phyloP scores from a whole-genome alignment of 2,797 vertebrate species.

The Lophotriccus pileatus region DNA sequence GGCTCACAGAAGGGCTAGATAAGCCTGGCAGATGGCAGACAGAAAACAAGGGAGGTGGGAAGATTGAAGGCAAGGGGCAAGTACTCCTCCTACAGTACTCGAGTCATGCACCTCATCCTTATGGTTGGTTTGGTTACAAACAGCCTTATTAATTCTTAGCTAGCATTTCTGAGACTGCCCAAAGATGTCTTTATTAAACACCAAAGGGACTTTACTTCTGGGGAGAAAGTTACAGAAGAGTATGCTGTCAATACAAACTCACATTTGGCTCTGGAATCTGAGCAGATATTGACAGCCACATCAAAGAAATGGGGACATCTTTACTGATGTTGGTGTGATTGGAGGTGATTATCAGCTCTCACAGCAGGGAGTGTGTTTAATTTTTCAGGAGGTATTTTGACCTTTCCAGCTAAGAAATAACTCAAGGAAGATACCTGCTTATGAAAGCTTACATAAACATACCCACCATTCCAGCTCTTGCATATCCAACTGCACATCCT shows the following conservation, averaged over 20 bases:
- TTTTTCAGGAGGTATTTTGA: conserved; percentile 40
- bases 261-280: background rate
- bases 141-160: background rate
- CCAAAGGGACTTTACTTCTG: background rate
- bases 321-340: background rate
- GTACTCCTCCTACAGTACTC: background rate
- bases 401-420: background rate
- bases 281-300: background rate
- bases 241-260: background rate
- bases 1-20: background rate
- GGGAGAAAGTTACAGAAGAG: background rate
- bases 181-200: background rate
- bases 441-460: background rate
- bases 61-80: background rate
- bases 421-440: background rate
- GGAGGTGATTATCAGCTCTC: conserved; percentile 3
- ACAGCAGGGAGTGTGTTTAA: background rate
- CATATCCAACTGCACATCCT: background rate
- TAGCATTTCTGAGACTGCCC: background rate
- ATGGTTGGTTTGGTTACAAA: background rate
- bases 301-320: background rate
- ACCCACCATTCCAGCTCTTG: background rate
- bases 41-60: background rate
- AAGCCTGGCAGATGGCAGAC: background rate
- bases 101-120: rapidly evolving